Base-by-base conservation (phyloP, 2,113 vertebrate genomes). In the Clupea harengus region DNA sequence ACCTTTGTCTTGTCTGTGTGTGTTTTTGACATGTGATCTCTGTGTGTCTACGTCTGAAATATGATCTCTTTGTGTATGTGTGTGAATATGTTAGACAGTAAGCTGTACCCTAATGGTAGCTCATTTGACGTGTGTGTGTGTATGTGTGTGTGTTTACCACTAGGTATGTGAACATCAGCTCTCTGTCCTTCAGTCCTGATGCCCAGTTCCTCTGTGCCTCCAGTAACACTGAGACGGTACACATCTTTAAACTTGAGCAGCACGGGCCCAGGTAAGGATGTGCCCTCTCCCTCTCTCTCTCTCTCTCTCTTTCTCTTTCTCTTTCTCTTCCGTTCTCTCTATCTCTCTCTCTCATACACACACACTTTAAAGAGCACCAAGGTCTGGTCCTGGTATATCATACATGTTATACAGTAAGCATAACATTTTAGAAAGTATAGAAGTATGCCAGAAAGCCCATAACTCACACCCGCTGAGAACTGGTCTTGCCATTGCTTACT, bases 211-310 rank as follows among this genome's bases (percentile, higher is more conserved):
- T 99, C 83, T 99, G 97, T 45, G 96, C 97, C n/a, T 98, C 98
- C 60, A 99, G 98, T 93, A 99, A 99, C 93, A 99, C 98, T 0
- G 97, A 99, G 94, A 99, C 97, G 0, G 96, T 99, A 87, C 98
- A 99, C 91, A 95, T 99, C 93, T 99, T 99, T 90, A 98, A 97
- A 93, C 93, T 99, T 91, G 97, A 98, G 45, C 95, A 95, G 82
- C 93, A 95, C 46, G 92, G 92, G 20, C 93, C 92, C 87, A 96
- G 96, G 98, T 97, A 78, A 28, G 72, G 11, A 78, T 2, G 39
- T 32, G 28, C 32, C 5, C 72, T 4, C 72, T 39, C 28, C 3
- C 72, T 8, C n/a, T 28, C 28, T 39, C 72, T 13, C 11, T 17
- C 72, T 17, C 72, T 28, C 64, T 4, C 2, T 25, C 67, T 32